Base-by-base conservation (phyloP, 2,888 invertebrate species). In the Amphiduros pacificus region DNA sequence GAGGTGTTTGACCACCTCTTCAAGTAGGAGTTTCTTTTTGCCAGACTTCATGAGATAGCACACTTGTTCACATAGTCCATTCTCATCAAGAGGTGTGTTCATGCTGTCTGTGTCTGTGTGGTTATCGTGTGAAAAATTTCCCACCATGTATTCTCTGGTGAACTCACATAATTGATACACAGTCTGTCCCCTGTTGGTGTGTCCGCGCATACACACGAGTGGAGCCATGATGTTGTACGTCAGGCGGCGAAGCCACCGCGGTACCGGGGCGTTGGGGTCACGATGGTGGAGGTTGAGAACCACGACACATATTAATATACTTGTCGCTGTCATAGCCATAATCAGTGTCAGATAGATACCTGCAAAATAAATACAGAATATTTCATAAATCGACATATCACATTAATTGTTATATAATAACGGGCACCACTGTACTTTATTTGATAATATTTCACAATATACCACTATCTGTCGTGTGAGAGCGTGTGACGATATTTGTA, bases 301-400 rank as follows among this genome's bases (percentile, higher is more conserved):
- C n/a, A 69, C 57, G 24, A 69, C 69, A 32, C 68, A 63, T 55
- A 69, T 62, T 26, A 69, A 63, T 40, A 69, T 63, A 49, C 68
- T 66, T 50, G 56, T 63, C 20, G 70, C 66, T 4, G 70, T 69
- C 65, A 69, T 67, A 26, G 67, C 56, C 68, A 69, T 69, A 27
- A 69, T 59, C 55, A 70, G 51, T 2, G 70, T 70, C 60, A 69
- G 32, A 61, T 70, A 69, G 51, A 70, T 69, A 3, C 66, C 68
- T 70, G 64, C 9, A 49, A 63, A 36, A 17, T n/a, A n/a, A n/a
- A n/a, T n/a, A n/a, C n/a, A n/a, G n/a, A n/a, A n/a, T n/a, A n/a
- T n/a, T n/a, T n/a, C n/a, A n/a, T n/a, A n/a, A n/a, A n/a, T n/a
- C n/a, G n/a, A n/a, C n/a, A n/a, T n/a, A n/a, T n/a, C n/a, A n/a